Evolutionary conservation across 2,797 vertebrate genomes (phyloP).

Genomic region (Aldrovandia affinis): DNA sequence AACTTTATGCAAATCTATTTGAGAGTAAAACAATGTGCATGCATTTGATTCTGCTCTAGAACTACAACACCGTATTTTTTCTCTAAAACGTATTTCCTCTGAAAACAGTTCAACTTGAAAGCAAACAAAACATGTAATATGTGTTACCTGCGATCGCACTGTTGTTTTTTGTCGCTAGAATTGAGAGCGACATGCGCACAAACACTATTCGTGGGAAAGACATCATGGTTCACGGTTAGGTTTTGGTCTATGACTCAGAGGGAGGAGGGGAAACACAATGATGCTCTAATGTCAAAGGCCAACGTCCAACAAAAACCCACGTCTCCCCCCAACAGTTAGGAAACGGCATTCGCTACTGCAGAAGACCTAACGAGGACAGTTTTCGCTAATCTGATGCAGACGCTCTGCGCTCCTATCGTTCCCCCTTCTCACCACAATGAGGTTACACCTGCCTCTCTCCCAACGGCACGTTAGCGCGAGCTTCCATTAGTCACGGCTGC

Average conservation of each 20-base stretch:
- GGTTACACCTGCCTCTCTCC: constrained; percentile 69
- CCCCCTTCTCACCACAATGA: constrained; percentile 70
- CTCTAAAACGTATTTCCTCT: background rate
- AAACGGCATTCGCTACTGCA: background rate
- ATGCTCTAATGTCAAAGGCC: constrained; percentile 6
- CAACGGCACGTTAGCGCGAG: background rate
- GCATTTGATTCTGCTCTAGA: background rate
- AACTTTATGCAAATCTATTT: background rate
- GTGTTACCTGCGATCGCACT: background rate
- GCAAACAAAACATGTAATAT: background rate
- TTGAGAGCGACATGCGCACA: background rate
- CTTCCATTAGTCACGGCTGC: background rate
- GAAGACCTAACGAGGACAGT: constrained; percentile 24
- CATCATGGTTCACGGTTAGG: background rate
- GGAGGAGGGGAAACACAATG: background rate
- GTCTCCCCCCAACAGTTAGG: background rate
- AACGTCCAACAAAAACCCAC: background rate
- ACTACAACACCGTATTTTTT: background rate
- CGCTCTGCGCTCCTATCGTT: constrained; percentile 61
- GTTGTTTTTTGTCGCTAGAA: background rate
- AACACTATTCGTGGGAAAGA: background rate
- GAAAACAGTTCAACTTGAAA: background rate
- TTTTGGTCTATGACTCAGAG: background rate
- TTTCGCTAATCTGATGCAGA: constrained; percentile 74
- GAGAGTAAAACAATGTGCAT: background rate